phyloP scores from a whole-genome alignment of 2,797 vertebrate species.

The Takifugu rubripes region DNA sequence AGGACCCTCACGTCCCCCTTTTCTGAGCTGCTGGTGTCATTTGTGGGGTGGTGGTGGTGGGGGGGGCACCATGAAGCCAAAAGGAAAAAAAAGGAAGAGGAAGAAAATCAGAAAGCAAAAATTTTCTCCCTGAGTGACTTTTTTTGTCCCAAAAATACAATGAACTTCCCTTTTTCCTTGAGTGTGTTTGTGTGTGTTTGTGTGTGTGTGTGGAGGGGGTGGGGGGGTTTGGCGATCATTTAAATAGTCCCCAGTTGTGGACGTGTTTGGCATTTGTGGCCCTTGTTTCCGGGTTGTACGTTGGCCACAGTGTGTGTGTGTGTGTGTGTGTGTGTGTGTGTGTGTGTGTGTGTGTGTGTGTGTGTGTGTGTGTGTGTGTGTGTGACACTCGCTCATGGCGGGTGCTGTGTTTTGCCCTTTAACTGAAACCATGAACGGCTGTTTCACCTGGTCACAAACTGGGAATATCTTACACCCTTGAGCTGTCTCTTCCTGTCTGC shows the following conservation, averaged over 20 bases:
- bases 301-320: conserved; percentile 61
- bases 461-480: conserved; percentile 52
- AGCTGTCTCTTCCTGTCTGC: conserved; percentile 21
- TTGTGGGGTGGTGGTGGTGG: conserved; percentile 13
- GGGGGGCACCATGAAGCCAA: conserved; percentile 48
- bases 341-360: conserved; percentile 6
- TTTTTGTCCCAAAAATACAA: conserved; percentile 66
- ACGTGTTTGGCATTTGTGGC: conserved; percentile 78
- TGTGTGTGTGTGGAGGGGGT: conserved; percentile 32
- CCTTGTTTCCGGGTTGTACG: conserved; percentile 69
- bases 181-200: neutral
- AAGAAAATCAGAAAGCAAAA: conserved; percentile 67
- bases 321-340: conserved; percentile 5
- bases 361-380: no score
- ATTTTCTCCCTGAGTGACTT: conserved; percentile 77
- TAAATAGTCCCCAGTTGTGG: conserved; percentile 75
- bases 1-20: conserved; percentile 31
- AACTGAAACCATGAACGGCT: no score
- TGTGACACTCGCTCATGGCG: no score
- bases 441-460: conserved; percentile 35
- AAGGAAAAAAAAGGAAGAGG: conserved; percentile 60
- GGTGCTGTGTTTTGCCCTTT: no score
- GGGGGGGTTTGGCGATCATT: conserved; percentile 52
- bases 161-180: conserved; percentile 15
- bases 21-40: conserved; percentile 51